Base-by-base conservation (phyloP, 1,140 invertebrate species). In the Ericerus pela region DNA sequence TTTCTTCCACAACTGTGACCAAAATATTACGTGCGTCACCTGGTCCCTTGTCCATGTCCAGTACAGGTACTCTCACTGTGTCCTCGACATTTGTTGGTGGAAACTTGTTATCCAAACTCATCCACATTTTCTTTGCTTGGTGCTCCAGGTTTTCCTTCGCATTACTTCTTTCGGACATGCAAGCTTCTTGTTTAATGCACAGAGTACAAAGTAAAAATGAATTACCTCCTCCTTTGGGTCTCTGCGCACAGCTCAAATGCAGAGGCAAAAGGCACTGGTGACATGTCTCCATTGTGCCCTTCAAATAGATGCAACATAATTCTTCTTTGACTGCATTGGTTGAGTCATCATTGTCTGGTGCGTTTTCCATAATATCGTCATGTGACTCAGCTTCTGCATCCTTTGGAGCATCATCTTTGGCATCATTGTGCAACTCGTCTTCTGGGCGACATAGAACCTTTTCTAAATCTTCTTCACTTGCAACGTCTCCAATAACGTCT, bases 121-220 rank as follows among this genome's bases (percentile, higher is more conserved):
- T 28, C 26, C 30, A 28, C 26, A 51, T 28, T 51, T 28, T 51
- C 11, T 51, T 51, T 51, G 26, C 47, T 51, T 51, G 47, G 27
- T 51, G 12, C 4, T 28, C 47, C 10, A 28, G 47, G n/a, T n/a
- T n/a, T n/a, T n/a, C n/a, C n/a, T n/a, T n/a, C n/a, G n/a, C n/a
- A n/a, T 31, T 55, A 4, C 54, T 30, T 28, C 41, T 55, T 2
- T 22, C 27, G 16, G 27, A 30, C 11, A 55, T 37, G 18, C 10
- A 8, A 16, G 14, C 20, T 5, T 18, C 14, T 16, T 16, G n/a
- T 5, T 41, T 41, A 16, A 14, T 5, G 5, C 37, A 4, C 37
- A 16, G 14, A 8, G 5, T 16, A 16, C n/a, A n/a, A n/a, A n/a
- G n/a, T n/a, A n/a, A n/a, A n/a, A n/a, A n/a, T n/a, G n/a, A n/a